Evolutionary conservation across 2,797 vertebrate species (phyloP).

Genomic region (Myotis myotis): DNA sequence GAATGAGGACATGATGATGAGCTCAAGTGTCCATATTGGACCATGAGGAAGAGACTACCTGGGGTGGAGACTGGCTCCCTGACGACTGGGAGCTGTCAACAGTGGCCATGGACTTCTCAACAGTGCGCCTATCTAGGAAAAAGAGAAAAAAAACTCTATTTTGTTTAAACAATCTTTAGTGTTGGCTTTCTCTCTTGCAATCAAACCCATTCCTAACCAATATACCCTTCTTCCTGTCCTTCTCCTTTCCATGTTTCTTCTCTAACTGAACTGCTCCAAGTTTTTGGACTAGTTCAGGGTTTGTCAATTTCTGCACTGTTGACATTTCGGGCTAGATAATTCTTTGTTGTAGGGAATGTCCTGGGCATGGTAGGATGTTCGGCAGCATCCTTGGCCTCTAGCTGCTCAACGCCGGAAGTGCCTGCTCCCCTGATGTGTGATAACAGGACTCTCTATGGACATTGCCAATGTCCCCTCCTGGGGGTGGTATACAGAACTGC

Average conservation of each 20-base stretch:
- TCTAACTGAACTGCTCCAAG: background rate
- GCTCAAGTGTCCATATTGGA: background rate
- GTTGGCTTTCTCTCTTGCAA: background rate
- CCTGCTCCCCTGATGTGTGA: background rate
- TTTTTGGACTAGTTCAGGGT: background rate
- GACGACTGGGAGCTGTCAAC: background rate
- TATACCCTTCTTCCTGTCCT: background rate
- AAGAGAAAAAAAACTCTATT: background rate
- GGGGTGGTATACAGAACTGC: background rate
- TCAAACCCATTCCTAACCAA: background rate
- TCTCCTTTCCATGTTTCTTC: background rate
- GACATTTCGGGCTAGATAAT: background rate
- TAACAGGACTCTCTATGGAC: background rate
- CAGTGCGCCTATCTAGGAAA: background rate
- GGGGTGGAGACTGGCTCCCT: background rate
- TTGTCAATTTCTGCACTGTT: background rate
- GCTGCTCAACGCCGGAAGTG: background rate
- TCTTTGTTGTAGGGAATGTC: background rate
- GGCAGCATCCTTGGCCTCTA: background rate
- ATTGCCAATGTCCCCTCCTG: background rate
- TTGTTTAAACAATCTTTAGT: background rate
- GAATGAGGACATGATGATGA: background rate
- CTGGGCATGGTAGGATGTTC: background rate
- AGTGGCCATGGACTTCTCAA: background rate
- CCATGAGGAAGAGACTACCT: background rate